Base-by-base conservation (phyloP, 2,888 invertebrate species). In the Stegana nigrithorax region DNA sequence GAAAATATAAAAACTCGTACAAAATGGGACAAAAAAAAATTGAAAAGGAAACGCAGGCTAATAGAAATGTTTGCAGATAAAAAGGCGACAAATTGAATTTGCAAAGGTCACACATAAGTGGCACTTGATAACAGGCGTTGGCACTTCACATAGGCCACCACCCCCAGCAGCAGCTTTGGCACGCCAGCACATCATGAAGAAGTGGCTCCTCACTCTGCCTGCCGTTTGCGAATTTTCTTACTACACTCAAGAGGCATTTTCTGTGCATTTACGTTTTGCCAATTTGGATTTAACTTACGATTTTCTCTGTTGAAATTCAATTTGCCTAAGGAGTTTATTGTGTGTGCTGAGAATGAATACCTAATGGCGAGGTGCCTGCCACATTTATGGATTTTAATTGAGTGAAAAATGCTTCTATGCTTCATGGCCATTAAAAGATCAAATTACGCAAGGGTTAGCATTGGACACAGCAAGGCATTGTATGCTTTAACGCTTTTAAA, bases 71-170 rank as follows among this genome's bases (percentile, higher is more conserved):
- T 81, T 78, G 65, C 80, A 80, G 81, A 74, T 80, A 81, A 75
- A 83, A 78, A 81, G 79, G 74, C 67, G 78, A 74, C 74, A 82
- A 82, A 82, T 83, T 83, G 70, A 82, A 83, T 82, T 83, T 83
- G 73, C 75, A 80, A 81, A 83, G 82, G 83, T 83, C 82, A 83
- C 74, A 79, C 76, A 74, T 71, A 72, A 78, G 75, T 81, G 78
- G 77, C 76, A 82, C 81, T 82, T 78, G 77, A 80, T 73, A 72
- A 59, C 75, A 75, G 75, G 74, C 75, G 67, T 68, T 73, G 60
- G 63, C 79, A 79, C 74, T 72, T 72, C 65, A 67, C 61, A 55
- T 44, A 12, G 32, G 5, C 32, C 55, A 5, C 25, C 47, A 4
- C 29, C 10, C 5, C 8, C 19, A n/a, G 19, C 10, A 44, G 17